These are phyloP conservation scores for Calosoma granatense DNA, from an alignment of 1,140 invertebrate genomes.

Conservation along the genomic window DNA sequence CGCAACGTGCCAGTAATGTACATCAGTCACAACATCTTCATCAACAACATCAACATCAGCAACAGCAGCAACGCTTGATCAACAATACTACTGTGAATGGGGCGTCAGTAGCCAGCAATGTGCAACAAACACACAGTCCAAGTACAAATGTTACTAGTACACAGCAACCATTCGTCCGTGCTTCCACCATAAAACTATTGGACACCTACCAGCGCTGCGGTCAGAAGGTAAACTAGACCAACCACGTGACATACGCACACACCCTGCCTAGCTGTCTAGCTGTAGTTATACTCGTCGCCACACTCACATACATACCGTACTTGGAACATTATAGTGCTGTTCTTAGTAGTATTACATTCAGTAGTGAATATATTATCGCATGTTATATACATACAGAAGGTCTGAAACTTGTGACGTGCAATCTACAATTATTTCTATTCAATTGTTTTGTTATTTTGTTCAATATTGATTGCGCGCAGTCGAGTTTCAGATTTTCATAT, in stretches of 20 bases:
- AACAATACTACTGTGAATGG: conserved; percentile 13
- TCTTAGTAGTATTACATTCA: too few species aligned
- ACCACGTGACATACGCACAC: background rate
- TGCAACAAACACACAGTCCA: conserved; percentile 34
- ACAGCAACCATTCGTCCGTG: conserved; percentile 55
- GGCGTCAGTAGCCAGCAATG: conserved; percentile 35
- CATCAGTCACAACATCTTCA: conserved; percentile 16
- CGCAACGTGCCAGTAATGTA: conserved; percentile 15
- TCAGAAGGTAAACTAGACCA: conserved; percentile 44
- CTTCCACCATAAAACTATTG: conserved; percentile 61
- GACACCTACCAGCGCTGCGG: conserved; percentile 60
- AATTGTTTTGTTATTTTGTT: too few species aligned
- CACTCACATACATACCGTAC: too few species aligned
- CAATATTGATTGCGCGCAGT: too few species aligned
- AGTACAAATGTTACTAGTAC: conserved; percentile 43
- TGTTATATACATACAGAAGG: too few species aligned
- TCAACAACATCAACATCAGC: conserved; percentile 15
- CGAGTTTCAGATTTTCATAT: too few species aligned
- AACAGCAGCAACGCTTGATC: conserved; percentile 15
- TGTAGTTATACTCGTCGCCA: too few species aligned
- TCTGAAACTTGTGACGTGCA: too few species aligned
- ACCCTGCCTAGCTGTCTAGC: too few species aligned
- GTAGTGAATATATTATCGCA: too few species aligned
- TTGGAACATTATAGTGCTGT: too few species aligned
- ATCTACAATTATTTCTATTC: too few species aligned